phyloP scores from a whole-genome alignment of 2,888 invertebrate genomes.

The Drosophila setosimentum region DNA sequence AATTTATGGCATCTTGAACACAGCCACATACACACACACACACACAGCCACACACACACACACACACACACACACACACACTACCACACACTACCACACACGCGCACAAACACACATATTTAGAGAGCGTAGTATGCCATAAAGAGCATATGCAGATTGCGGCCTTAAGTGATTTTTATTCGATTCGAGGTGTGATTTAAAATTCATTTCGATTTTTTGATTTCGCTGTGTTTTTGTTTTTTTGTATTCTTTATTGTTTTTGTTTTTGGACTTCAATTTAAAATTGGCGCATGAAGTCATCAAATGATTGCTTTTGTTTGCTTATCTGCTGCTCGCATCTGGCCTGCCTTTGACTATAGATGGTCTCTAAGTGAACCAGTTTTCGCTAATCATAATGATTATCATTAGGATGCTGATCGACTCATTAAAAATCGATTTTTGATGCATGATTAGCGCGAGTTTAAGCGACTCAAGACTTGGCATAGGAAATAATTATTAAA shows the following conservation, averaged over 20 bases:
- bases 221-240: constrained; percentile 28
- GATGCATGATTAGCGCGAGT: constrained; percentile 52
- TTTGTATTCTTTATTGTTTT: constrained; percentile 3
- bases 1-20: constrained; percentile 57
- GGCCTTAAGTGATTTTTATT: constrained; percentile 61
- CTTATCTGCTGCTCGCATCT: constrained; percentile 42
- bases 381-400: constrained; percentile 47
- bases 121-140: constrained; percentile 9
- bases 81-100: neutral
- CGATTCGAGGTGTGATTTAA: constrained; percentile 61
- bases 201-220: constrained; percentile 51
- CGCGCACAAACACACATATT: neutral
- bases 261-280: constrained; percentile 29
- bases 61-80: neutral
- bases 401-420: constrained; percentile 43
- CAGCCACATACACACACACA: neutral
- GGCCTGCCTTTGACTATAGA: constrained; percentile 24
- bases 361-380: constrained; percentile 69
- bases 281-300: constrained; percentile 69
- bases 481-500: neutral
- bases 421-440: constrained; percentile 54
- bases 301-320: constrained; percentile 33
- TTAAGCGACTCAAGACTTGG: neutral
- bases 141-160: constrained; percentile 56
- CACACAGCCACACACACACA: neutral